A percentile compares a stretch with the other conserved stretches of the same genome.
These are phyloP conservation scores for Chloropsis hardwickii DNA, from an alignment of 2,113 vertebrate species.

Conservation along the genomic window DNA sequence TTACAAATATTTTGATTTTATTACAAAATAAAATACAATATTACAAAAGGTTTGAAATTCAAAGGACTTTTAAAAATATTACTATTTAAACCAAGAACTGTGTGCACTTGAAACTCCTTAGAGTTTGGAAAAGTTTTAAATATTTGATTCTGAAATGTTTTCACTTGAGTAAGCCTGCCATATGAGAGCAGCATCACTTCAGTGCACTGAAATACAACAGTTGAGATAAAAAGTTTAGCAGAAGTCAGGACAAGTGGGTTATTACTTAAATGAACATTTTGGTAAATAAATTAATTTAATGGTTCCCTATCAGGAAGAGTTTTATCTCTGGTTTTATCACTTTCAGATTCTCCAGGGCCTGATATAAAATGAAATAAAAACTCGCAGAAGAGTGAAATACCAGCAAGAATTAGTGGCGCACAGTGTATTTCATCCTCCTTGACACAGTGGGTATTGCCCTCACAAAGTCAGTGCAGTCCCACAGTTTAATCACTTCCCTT, in stretches of 20 bases:
- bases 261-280: background rate
- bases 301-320: background rate
- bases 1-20: background rate
- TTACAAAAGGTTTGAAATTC: background rate
- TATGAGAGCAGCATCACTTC: background rate
- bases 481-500: background rate
- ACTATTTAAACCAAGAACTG: background rate
- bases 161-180: background rate
- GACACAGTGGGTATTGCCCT: background rate
- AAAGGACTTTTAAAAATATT: background rate
- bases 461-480: background rate
- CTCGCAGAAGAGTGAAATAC: background rate
- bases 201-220: background rate
- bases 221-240: background rate
- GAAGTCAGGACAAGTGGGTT: background rate
- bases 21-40: too few species aligned
- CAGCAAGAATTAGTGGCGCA: background rate
- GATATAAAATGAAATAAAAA: background rate
- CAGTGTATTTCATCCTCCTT: background rate
- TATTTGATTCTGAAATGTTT: background rate
- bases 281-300: background rate
- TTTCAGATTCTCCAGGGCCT: background rate
- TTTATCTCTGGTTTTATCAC: background rate
- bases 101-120: background rate
- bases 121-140: background rate